phyloP scores from a whole-genome alignment of 1,140 invertebrate genomes.

The Sitobion miscanthi region DNA sequence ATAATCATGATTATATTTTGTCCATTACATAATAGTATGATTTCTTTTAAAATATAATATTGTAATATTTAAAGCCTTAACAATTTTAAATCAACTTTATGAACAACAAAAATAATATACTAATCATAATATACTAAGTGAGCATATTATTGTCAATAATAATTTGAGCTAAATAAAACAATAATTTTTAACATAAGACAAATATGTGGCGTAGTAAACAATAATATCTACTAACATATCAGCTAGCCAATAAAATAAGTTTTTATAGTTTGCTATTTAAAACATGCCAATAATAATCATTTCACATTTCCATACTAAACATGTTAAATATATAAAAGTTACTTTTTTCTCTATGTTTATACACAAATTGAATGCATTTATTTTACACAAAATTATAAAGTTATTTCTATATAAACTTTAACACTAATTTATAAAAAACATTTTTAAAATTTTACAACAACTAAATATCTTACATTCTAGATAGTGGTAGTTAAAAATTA shows the following conservation, averaged over 20 bases:
- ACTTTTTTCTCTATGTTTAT: background rate
- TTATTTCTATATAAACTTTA: conserved; percentile 3
- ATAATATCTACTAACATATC: background rate
- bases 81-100: background rate
- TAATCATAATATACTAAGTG: conserved; percentile 47
- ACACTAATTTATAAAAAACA: conserved; percentile 20
- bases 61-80: conserved; percentile 30
- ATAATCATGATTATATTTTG: conserved; percentile 39
- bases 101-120: conserved; percentile 43
- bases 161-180: conserved; percentile 55
- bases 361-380: background rate
- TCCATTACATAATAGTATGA: conserved; percentile 40
- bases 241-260: conserved; percentile 2
- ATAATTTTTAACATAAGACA: conserved; percentile 37
- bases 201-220: background rate
- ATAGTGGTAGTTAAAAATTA: conserved; percentile 28
- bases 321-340: conserved; percentile 21
- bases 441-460: conserved; percentile 37
- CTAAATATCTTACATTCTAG: conserved; percentile 25
- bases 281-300: conserved; percentile 8
- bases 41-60: conserved; percentile 4
- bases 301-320: background rate
- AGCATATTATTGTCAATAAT: conserved; percentile 55
- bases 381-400: conserved; percentile 10
- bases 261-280: conserved; percentile 22